phyloP scores from a whole-genome alignment of 2,888 invertebrate species.

The Caenorhabditis auriculariae region DNA sequence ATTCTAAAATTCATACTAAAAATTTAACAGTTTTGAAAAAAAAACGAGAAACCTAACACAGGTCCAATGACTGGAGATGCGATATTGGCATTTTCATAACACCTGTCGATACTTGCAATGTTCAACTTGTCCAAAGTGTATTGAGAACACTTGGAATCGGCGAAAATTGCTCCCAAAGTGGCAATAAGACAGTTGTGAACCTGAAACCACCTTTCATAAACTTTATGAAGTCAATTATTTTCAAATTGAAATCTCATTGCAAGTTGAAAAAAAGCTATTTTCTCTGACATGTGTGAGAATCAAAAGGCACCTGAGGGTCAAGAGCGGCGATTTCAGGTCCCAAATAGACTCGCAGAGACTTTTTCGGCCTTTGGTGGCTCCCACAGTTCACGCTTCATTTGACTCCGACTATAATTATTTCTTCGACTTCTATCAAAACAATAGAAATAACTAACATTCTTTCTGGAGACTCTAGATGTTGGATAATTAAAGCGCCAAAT shows the following conservation, averaged over 20 bases:
- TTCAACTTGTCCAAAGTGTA: constrained; percentile 25
- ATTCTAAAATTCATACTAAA: no score
- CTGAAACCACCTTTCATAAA: constrained; percentile 12
- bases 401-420: constrained; percentile 13
- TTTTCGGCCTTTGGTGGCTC: background rate
- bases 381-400: constrained; percentile 12
- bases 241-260: no score
- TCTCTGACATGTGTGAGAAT: no score
- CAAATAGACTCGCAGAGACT: no score
- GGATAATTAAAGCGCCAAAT: constrained; percentile 53
- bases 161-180: constrained; percentile 16
- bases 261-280: no score
- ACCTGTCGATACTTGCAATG: constrained; percentile 33
- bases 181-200: constrained; percentile 27
- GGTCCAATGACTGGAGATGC: constrained; percentile 1
- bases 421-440: constrained; percentile 1
- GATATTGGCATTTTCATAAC: constrained; percentile 30
- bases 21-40: no score
- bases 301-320: no score
- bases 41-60: no score
- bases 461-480: constrained; percentile 45
- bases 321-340: no score
- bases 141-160: constrained; percentile 23
- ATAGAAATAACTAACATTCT: constrained; percentile 20
- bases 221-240: no score